Evolutionary conservation across 30 jellyfish, hydroid and myxozoan species (phyloP).

Genomic region (Hydractinia echinata): DNA sequence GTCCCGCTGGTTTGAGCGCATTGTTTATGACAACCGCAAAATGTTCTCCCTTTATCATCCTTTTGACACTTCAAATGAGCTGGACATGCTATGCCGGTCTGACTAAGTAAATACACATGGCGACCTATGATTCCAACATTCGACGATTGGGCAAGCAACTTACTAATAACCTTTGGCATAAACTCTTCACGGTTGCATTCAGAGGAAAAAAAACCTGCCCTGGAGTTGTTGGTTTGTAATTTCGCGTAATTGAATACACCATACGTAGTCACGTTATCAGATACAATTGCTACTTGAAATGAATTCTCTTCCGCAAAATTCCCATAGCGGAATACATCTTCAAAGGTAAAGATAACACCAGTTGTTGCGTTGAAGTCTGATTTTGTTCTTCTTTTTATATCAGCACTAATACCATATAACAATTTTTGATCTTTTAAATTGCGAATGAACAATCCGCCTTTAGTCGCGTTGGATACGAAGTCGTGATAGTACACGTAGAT

Average conservation of each 20-base stretch:
- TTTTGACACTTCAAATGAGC: background rate
- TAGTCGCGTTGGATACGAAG: background rate
- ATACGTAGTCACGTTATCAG: background rate
- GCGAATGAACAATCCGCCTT: background rate
- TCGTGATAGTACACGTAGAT: background rate
- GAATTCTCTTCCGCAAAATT: background rate
- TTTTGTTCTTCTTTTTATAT: background rate
- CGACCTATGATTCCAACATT: slow-evolving; percentile 8
- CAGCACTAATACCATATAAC: background rate
- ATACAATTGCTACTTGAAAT: slow-evolving; percentile 6
- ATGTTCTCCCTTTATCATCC: background rate
- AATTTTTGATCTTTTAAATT: background rate
- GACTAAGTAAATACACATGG: background rate
- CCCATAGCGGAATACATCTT: background rate
- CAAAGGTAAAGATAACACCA: background rate
- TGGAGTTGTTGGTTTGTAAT: background rate
- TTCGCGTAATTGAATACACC: slow-evolving; percentile 4
- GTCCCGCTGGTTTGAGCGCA: background rate
- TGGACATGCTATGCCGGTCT: background rate
- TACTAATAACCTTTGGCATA: background rate
- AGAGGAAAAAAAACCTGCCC: background rate
- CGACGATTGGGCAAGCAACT: background rate
- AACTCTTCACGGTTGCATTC: slow-evolving; percentile 1
- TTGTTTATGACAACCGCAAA: slow-evolving; percentile 5
- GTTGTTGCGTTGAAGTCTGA: background rate